phyloP scores from a whole-genome alignment of 2,797 vertebrate species.

The Acipenser oxyrinchus region DNA sequence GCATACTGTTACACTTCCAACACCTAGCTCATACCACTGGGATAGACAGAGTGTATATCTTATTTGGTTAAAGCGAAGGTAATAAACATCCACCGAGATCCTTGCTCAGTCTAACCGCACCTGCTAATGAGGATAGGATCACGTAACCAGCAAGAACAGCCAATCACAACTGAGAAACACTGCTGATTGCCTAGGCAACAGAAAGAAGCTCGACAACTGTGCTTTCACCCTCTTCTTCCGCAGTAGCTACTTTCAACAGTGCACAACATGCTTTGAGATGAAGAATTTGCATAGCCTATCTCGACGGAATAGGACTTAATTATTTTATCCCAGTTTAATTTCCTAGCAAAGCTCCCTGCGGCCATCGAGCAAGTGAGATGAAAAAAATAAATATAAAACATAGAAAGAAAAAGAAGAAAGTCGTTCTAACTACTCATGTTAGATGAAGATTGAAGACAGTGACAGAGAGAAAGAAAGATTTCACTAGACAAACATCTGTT shows the following conservation, averaged over 20 bases:
- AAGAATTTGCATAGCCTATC: constrained; percentile 4
- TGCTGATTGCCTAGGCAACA: too few species aligned
- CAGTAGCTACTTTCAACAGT: not conserved
- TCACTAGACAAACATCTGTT: not conserved
- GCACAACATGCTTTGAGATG: not conserved
- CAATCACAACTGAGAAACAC: too few species aligned
- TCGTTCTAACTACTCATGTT: not conserved
- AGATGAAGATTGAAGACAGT: not conserved
- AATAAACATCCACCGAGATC: too few species aligned
- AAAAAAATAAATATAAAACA: not conserved
- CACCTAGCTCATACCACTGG: too few species aligned
- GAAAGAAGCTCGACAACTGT: too few species aligned
- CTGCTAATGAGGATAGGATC: too few species aligned
- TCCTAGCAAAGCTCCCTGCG: not conserved
- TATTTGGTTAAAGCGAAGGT: too few species aligned
- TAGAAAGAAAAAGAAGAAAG: not conserved
- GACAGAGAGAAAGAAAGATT: constrained; percentile 18
- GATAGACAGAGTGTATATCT: too few species aligned
- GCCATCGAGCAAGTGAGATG: constrained; percentile 2
- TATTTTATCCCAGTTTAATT: too few species aligned
- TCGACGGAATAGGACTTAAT: not conserved
- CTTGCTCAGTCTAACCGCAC: too few species aligned
- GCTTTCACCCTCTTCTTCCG: not conserved
- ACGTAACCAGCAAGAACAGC: too few species aligned
- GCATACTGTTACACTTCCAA: too few species aligned